phyloP scores from a whole-genome alignment of 2,797 vertebrate species.

The Malacoctenus gilli region DNA sequence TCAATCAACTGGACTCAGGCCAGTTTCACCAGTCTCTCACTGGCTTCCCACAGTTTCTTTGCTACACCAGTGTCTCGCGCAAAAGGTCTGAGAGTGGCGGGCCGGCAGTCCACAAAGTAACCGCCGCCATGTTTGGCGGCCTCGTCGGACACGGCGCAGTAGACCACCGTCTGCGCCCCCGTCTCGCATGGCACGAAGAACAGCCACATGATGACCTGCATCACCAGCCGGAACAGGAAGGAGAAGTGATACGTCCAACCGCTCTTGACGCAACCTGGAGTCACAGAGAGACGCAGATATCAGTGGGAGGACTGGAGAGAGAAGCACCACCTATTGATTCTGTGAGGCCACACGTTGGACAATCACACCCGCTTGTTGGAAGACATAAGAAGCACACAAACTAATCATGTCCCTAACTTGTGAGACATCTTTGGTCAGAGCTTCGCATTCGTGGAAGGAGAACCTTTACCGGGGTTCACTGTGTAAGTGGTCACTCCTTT shows the following conservation, averaged over 20 bases:
- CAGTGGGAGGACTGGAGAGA: not conserved
- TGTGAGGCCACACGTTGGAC: too few species aligned
- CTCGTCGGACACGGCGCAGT: slow-evolving; percentile 82
- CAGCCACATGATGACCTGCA: slow-evolving; percentile 85
- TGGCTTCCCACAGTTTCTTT: slow-evolving; percentile 87
- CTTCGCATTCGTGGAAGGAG: not conserved
- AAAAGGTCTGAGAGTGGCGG: slow-evolving; percentile 73
- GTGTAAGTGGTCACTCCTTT: slow-evolving; percentile 80
- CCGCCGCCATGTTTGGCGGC: slow-evolving; percentile 76
- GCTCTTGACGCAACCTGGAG: slow-evolving; percentile 83
- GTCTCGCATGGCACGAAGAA: slow-evolving; percentile 81
- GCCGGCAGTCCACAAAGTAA: slow-evolving; percentile 82
- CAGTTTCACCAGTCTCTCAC: slow-evolving; percentile 83
- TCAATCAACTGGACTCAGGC: slow-evolving; percentile 49
- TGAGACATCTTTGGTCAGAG: too few species aligned
- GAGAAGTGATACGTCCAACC: slow-evolving; percentile 83
- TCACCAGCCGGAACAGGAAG: slow-evolving; percentile 80
- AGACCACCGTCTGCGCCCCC: slow-evolving; percentile 83
- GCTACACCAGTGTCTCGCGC: slow-evolving; percentile 83
- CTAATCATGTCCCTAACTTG: too few species aligned
- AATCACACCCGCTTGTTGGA: too few species aligned
- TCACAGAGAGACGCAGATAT: not conserved
- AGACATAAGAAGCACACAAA: too few species aligned
- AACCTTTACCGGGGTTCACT: slow-evolving; percentile 83
- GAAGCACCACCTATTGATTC: too few species aligned